phyloP scores from a whole-genome alignment of 2,797 vertebrate species.

The Eptatretus atami region DNA sequence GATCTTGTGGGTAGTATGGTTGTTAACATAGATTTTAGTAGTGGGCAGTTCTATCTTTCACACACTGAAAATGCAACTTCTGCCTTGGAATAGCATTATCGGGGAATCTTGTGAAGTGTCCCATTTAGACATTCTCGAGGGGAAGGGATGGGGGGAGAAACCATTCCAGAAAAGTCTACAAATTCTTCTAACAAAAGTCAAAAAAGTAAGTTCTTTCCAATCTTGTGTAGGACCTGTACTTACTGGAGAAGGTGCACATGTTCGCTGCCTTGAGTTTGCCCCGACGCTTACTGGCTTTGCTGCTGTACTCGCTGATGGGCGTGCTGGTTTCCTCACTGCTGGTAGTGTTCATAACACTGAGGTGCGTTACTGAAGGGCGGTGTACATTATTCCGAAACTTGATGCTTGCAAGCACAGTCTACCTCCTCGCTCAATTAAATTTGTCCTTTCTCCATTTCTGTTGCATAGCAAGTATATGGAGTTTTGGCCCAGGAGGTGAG shows the following conservation, averaged over 20 bases:
- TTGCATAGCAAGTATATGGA: background rate
- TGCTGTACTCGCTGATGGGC: background rate
- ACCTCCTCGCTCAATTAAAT: too few species aligned
- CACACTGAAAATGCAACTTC: too few species aligned
- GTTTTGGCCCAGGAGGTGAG: conserved; percentile 1
- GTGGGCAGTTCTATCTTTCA: too few species aligned
- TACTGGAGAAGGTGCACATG: background rate
- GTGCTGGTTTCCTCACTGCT: background rate
- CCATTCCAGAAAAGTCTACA: background rate
- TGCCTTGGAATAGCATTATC: background rate
- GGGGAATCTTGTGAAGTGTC: background rate
- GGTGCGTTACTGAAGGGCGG: too few species aligned
- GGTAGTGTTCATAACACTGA: background rate
- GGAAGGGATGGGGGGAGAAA: background rate
- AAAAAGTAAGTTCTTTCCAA: too few species aligned
- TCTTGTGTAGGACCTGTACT: too few species aligned
- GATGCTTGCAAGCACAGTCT: too few species aligned
- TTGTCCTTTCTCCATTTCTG: background rate
- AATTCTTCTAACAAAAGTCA: background rate
- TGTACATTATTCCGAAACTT: too few species aligned
- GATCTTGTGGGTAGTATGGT: too few species aligned
- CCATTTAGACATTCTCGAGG: background rate
- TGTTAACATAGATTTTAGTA: too few species aligned
- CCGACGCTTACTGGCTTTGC: background rate
- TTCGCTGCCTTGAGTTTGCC: background rate